Evolutionary conservation across 1,140 invertebrate genomes (phyloP).

Genomic region (Chymomyza costata): DNA sequence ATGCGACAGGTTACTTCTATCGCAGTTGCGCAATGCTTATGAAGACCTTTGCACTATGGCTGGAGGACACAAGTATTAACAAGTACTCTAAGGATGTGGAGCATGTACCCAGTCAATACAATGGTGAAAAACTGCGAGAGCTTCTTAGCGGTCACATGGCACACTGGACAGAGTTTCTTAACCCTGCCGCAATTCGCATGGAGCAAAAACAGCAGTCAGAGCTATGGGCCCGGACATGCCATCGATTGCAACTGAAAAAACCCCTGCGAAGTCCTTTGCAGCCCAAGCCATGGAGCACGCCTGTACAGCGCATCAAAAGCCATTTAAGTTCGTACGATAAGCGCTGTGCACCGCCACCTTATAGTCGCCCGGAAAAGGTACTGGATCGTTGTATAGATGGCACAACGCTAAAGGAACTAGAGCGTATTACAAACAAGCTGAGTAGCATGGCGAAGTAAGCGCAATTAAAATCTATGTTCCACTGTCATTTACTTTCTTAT

Average conservation of each 20-base stretch:
- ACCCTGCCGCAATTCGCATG: conserved; percentile 78
- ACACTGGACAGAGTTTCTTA: conserved; percentile 83
- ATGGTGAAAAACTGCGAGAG: conserved; percentile 77
- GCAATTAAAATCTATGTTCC: background rate
- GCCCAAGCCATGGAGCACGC: conserved; percentile 63
- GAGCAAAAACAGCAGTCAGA: conserved; percentile 76
- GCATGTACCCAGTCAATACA: conserved; percentile 83
- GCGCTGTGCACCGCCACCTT: conserved; percentile 73
- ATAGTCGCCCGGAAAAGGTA: conserved; percentile 20
- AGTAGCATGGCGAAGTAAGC: conserved; percentile 61
- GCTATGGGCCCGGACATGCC: conserved; percentile 75
- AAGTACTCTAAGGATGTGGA: conserved; percentile 49
- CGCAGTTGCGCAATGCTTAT: conserved; percentile 76
- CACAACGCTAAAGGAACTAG: conserved; percentile 27
- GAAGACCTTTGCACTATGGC: conserved; percentile 83
- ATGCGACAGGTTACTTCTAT: conserved; percentile 47
- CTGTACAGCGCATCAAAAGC: conserved; percentile 77
- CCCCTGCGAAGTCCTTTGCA: conserved; percentile 35
- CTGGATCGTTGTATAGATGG: conserved; percentile 23
- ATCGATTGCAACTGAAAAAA: conserved; percentile 28
- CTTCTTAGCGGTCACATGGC: conserved; percentile 74
- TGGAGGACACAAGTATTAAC: conserved; percentile 84
- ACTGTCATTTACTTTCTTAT: background rate
- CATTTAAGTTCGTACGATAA: conserved; percentile 81
- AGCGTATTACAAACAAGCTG: conserved; percentile 35